Percentiles rank a stretch among this genome's conserved stretches.
These are phyloP conservation scores for Pelosia muscerda DNA, from an alignment of 2,888 invertebrate genomes.

Conservation along the genomic window DNA sequence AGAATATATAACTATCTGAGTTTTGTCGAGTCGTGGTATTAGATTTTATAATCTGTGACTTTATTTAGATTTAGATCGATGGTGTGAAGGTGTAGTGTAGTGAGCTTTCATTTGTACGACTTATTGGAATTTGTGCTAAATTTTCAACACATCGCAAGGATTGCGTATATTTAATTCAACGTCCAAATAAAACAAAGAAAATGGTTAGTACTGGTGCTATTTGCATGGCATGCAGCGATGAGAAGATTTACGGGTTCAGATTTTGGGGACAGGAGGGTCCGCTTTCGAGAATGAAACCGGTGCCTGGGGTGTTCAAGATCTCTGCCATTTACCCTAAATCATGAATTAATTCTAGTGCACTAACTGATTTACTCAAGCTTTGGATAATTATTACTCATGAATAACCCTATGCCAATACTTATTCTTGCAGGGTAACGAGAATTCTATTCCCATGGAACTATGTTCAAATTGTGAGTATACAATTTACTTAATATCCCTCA, in stretches of 20 bases:
- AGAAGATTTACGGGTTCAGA: conserved; percentile 14
- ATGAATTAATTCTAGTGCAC: conserved; percentile 13
- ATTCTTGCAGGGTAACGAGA: conserved; percentile 96
- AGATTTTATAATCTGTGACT: conserved; percentile 48
- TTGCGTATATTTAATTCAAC: conserved; percentile 26
- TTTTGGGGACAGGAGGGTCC: conserved; percentile 17
- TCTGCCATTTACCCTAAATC: neutral
- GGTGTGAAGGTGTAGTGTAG: conserved; percentile 56
- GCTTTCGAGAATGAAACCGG: conserved; percentile 23
- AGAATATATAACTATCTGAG: neutral
- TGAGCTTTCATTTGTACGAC: conserved; percentile 53
- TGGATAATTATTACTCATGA: neutral
- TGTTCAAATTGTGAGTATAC: conserved; percentile 96
- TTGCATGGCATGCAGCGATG: conserved; percentile 8
- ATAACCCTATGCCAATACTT: conserved; percentile 32
- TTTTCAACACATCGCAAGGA: conserved; percentile 25
- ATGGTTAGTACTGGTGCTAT: conserved; percentile 44
- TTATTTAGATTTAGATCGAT: conserved; percentile 67
- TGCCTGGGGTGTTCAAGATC: conserved; percentile 17
- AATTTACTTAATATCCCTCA: conserved; percentile 24
- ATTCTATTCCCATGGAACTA: conserved; percentile 98
- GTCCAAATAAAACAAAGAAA: conserved; percentile 36
- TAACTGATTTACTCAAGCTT: neutral
- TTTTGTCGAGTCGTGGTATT: neutral
- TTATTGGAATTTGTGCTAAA: conserved; percentile 46